These are phyloP conservation scores for Ivindomyrus marchei DNA, from an alignment of 2,113 vertebrate genomes.

Conservation along the genomic window DNA sequence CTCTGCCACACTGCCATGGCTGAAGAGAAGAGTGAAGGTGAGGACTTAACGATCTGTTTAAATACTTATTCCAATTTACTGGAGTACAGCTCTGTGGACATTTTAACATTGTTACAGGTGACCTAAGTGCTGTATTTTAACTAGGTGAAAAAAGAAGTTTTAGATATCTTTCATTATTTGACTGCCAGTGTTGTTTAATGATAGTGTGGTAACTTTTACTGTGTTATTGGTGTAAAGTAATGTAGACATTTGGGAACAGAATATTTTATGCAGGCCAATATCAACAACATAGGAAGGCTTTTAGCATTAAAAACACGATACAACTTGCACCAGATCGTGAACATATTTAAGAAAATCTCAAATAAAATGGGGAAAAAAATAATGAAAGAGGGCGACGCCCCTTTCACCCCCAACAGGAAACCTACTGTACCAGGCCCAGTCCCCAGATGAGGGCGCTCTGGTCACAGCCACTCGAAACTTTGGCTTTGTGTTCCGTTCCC, in stretches of 20 bases:
- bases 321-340: not conserved
- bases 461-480: conserved; percentile 92
- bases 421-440: conserved; percentile 87
- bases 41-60: conserved; percentile 24
- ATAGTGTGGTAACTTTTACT: not conserved
- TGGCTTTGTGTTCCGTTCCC: conserved; percentile 84
- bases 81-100: not conserved
- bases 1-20: conserved; percentile 92
- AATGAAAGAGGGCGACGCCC: not conserved
- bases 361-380: not conserved
- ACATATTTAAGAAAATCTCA: not conserved
- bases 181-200: not conserved
- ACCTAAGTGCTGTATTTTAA: not conserved
- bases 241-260: not conserved
- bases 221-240: not conserved
- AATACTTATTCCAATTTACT: not conserved
- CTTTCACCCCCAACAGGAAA: conserved; percentile 53
- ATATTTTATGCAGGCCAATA: not conserved
- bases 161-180: not conserved
- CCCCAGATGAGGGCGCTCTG: conserved; percentile 89
- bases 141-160: not conserved
- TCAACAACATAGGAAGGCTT: not conserved
- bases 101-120: conserved; percentile 24
- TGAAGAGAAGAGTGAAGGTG: conserved; percentile 84
- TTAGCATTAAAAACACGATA: not conserved